These are phyloP conservation scores for Drosophila lowei DNA, from an alignment of 1,140 invertebrate genomes.

Conservation along the genomic window DNA sequence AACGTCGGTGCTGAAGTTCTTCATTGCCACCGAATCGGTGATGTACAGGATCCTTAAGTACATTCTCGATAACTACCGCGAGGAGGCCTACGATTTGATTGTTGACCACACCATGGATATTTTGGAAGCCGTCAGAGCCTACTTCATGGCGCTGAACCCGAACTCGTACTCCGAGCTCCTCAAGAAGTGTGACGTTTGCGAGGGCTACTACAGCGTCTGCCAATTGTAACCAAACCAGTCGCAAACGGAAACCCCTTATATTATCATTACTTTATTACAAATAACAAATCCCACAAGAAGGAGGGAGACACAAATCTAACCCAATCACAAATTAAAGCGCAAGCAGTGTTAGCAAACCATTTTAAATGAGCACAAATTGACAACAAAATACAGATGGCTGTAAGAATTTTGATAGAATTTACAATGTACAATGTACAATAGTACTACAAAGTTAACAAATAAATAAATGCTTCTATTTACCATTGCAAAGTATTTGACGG, in stretches of 20 bases:
- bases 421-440: background rate
- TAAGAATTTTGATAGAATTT: no score
- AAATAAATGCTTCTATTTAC: background rate
- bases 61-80: conserved; percentile 12
- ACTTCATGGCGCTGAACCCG: conserved; percentile 61
- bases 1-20: conserved; percentile 37
- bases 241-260: conserved; percentile 1
- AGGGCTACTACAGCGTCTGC: conserved; percentile 36
- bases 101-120: conserved; percentile 4
- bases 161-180: conserved; percentile 26
- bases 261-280: background rate
- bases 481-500: no score
- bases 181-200: conserved; percentile 37
- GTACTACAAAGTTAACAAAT: background rate
- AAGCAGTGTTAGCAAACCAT: no score
- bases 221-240: conserved; percentile 14
- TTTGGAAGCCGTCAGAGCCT: conserved; percentile 10
- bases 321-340: no score
- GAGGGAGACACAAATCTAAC: background rate
- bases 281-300: background rate
- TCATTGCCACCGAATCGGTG: conserved; percentile 55
- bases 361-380: conserved; percentile 22
- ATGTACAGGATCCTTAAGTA: conserved; percentile 33
- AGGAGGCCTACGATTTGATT: background rate
- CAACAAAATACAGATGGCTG: background rate